Base-by-base conservation (phyloP, 1,140 invertebrate species). In the Chrysoperla carnea region DNA sequence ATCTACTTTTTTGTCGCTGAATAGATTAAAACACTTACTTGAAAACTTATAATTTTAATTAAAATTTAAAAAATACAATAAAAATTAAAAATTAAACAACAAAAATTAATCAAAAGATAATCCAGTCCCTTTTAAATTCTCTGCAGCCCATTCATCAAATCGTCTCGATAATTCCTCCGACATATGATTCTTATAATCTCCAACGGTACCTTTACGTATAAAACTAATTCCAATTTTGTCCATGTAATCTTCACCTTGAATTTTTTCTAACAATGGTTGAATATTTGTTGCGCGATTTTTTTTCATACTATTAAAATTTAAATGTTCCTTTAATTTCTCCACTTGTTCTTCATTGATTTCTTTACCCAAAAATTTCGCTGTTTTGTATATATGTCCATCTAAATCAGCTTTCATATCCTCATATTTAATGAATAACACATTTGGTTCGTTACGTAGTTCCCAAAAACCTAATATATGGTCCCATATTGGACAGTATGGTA, bases 101-200 rank as follows among this genome's bases (percentile, higher is more conserved):
- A 23, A 23, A 23, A 23, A 23, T 33, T 12, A 73, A 41, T 78
- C 67, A 46, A 81, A 81, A 37, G 50, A 64, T 2, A 83, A 57
- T 1, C 67, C 78, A 6, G 73, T 78, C 6, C 71, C 76, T 31
- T 69, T 64, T 4, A 76, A 58, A 59, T 85, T 71, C 44, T 72
- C 59, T 36, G 76, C 69, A 1, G 70, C 78, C 81, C 82, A 88
- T 27, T 73, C 54, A 54, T 92, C 82, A 51, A 90, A 87, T 49
- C 66, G 67, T 17, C 65, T 51, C 4, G 74, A 70, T 46, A 84
- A 55, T 50, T 83, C 76, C 1, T 72, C 64, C 6, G 73, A 70
- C 75, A 90, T 85, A 46, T 83, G 70, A 59, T 85, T 84, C 46
- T 73, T 77, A 80, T 84, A 89, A 53, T 88, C 84, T 0, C 86